Evolutionary conservation across 2,888 invertebrate genomes (phyloP).

Genomic region (Schizaphis graminum): DNA sequence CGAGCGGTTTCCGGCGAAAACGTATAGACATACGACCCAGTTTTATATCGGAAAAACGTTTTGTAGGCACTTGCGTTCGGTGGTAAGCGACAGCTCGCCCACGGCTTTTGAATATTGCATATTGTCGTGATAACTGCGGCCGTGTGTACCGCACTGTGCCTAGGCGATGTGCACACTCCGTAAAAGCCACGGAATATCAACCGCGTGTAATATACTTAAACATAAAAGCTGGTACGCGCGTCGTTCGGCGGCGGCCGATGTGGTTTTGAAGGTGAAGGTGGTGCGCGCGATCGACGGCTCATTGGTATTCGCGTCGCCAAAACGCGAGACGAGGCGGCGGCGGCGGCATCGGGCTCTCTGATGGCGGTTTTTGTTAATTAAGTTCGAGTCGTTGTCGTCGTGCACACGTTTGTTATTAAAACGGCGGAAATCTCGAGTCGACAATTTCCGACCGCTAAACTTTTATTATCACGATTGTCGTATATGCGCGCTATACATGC

Average conservation of each 20-base stretch:
- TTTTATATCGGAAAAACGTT: background rate
- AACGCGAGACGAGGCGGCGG: background rate
- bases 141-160: too few relatives aligned
- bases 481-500: background rate
- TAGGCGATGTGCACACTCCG: too few relatives aligned
- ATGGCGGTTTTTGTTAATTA: constrained; percentile 43
- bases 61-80: too few relatives aligned
- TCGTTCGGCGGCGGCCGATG: too few relatives aligned
- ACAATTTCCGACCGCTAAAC: constrained; percentile 37
- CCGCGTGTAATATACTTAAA: too few relatives aligned
- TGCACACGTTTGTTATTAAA: constrained; percentile 48
- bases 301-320: constrained; percentile 35
- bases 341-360: background rate
- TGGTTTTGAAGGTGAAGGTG: background rate
- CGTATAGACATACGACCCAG: background rate
- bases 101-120: too few relatives aligned
- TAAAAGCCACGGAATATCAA: too few relatives aligned
- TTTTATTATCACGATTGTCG: constrained; percentile 37
- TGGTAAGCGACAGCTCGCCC: too few relatives aligned
- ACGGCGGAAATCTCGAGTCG: constrained; percentile 46
- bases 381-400: constrained; percentile 8
- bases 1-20: background rate
- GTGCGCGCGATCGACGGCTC: background rate
- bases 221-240: too few relatives aligned
- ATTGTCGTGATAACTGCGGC: too few relatives aligned